Evolutionary conservation across 2,888 invertebrate genomes (phyloP).

Genomic region (Nemotelus nigrinus): DNA sequence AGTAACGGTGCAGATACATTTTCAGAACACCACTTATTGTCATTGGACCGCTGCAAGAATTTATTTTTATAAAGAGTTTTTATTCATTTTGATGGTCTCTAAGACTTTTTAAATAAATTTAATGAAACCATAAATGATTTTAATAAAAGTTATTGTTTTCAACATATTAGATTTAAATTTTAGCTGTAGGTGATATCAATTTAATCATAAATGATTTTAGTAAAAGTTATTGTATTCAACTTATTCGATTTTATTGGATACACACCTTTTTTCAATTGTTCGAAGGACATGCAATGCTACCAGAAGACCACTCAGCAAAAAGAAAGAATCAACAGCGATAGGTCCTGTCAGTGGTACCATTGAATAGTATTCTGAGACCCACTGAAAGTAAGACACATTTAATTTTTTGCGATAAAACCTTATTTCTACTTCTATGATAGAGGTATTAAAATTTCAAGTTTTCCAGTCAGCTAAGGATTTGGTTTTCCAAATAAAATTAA

Average conservation of each 20-base stretch:
- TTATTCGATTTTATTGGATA: constrained; percentile 47
- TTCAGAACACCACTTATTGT: constrained; percentile 50
- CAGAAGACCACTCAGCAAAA: constrained; percentile 71
- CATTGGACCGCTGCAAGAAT: constrained; percentile 48
- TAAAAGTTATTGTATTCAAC: no score
- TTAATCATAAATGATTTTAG: no score
- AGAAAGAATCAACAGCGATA: constrained; percentile 73
- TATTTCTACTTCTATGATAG: no score
- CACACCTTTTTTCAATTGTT: constrained; percentile 61
- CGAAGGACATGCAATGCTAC: constrained; percentile 65
- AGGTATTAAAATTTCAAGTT: no score
- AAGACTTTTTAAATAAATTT: no score
- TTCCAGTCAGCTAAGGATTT: no score
- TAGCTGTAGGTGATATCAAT: no score
- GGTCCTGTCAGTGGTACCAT: constrained; percentile 65
- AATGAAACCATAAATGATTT: no score
- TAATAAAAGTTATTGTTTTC: no score
- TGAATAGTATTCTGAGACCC: constrained; percentile 61
- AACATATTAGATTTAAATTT: no score
- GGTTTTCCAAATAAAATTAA: no score
- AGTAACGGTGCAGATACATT: constrained; percentile 64
- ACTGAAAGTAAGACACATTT: constrained; percentile 52
- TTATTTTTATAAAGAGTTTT: constrained; percentile 53
- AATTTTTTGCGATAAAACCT: background rate
- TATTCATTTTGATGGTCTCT: no score